These are phyloP conservation scores for Drosophila lini DNA, from an alignment of 1,140 invertebrate species.

Conservation along the genomic window DNA sequence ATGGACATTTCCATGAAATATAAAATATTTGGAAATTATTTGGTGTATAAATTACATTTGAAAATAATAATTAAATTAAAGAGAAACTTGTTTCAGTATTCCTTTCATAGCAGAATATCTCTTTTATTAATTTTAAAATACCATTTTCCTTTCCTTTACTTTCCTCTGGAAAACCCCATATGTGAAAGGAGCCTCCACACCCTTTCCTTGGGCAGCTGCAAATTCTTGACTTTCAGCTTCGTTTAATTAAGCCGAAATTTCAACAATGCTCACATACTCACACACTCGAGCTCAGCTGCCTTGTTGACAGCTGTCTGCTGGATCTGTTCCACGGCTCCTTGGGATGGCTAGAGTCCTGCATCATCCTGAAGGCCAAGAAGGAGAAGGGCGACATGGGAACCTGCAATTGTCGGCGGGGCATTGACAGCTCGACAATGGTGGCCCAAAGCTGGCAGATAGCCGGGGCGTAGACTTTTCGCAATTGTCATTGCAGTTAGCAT, in stretches of 20 bases:
- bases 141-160: neutral
- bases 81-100: too few species aligned
- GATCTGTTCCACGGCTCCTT: constrained; percentile 3
- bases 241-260: constrained; percentile 76
- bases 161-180: neutral
- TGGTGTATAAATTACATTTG: too few species aligned
- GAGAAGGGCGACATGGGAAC: neutral
- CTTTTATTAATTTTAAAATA: neutral
- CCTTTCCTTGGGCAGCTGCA: constrained; percentile 1
- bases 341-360: constrained; percentile 6
- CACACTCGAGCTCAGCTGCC: constrained; percentile 19
- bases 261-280: constrained; percentile 52
- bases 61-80: too few species aligned
- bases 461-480: constrained; percentile 43
- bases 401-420: constrained; percentile 63
- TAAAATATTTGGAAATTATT: neutral
- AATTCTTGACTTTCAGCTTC: constrained; percentile 59
- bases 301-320: constrained; percentile 41
- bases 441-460: constrained; percentile 28
- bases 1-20: neutral
- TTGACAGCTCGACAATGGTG: constrained; percentile 71
- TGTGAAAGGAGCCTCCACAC: neutral
- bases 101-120: too few species aligned
- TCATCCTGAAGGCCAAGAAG: constrained; percentile 5
- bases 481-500: constrained; percentile 71